Evolutionary conservation across 2,888 invertebrate genomes (phyloP), one percentile per base, ranked within the genome.

Genomic region (Exocentrus adspersus): DNA sequence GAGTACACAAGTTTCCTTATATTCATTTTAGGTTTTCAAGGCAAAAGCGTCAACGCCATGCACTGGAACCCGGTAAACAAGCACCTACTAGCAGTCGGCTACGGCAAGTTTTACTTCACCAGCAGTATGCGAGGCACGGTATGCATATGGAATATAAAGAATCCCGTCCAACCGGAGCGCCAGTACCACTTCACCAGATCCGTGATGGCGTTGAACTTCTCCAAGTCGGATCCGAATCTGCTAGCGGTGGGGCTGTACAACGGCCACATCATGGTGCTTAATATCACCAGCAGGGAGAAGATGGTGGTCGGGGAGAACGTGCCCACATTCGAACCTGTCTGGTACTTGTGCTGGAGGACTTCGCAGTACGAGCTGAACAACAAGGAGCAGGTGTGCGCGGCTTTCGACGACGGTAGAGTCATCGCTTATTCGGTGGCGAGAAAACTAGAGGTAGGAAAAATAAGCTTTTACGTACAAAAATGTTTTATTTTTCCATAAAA

Each of bases 141-240:
- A 1, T 87, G 90, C 71, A 80, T 93, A 61, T 94, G 94, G 94
- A 92, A 89, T 74, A 89, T 90, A 1, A 91, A 94, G 81, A 94
- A 93, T 80, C 93, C 93, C 0, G 86, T 87, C 10, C 88, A 90
- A 75, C 93, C 93, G 0, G 93, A 93, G 78, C 85, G 91, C 65
- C 77, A 85, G 4, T 92, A 90, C 74, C 73, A 81, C 2, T 92
- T 92, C 74, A 77, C 84, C 0, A 83, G 86, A 48, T 87, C 92
- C 0, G 86, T 93, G 0, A 90, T 92, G 0, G 85, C 89, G 0
- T 80, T 93, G 0, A 86, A 88, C 42, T 94, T 94, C 83, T 91
- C 92, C 0, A 84, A 82, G 0, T 83, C 81, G 42, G 86, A 87
- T 61, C 90, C 94, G 0, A 91, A 92, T 79, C 85, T 92, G 74